These are phyloP conservation scores for Eumaeus atala DNA, from an alignment of 1,140 invertebrate species.

Conservation along the genomic window DNA sequence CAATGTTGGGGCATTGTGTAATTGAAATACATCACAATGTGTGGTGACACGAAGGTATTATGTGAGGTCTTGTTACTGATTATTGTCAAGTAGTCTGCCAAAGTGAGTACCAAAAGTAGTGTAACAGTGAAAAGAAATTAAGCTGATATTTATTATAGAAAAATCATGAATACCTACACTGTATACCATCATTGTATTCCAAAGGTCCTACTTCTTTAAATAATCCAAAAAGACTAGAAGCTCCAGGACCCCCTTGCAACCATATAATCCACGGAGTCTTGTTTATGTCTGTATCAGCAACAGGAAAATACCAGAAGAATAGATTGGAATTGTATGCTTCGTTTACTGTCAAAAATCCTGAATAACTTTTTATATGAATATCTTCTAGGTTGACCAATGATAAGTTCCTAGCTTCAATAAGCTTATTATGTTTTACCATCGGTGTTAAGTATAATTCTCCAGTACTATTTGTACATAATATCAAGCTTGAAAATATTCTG, in stretches of 20 bases:
- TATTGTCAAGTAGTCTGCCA: too few relatives aligned
- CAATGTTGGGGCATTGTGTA: too few relatives aligned
- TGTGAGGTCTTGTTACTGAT: too few relatives aligned
- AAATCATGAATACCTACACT: slow-evolving; percentile 31
- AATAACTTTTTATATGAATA: slow-evolving; percentile 43
- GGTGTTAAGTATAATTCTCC: slow-evolving; percentile 26
- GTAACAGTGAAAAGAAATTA: too few relatives aligned
- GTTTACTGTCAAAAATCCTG: slow-evolving; percentile 74
- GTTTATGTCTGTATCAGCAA: slow-evolving; percentile 52
- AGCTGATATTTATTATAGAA: background rate
- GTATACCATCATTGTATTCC: slow-evolving; percentile 40
- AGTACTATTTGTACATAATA: background rate
- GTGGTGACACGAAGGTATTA: too few relatives aligned
- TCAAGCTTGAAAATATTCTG: background rate
- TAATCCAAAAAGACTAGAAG: slow-evolving; percentile 78
- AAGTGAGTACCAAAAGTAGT: too few relatives aligned
- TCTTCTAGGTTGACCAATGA: slow-evolving; percentile 37
- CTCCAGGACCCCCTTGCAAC: slow-evolving; percentile 86
- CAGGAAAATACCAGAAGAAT: slow-evolving; percentile 92
- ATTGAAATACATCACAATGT: too few relatives aligned
- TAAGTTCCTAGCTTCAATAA: slow-evolving; percentile 32
- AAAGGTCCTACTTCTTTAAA: slow-evolving; percentile 82
- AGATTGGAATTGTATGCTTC: slow-evolving; percentile 83
- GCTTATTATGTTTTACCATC: slow-evolving; percentile 33
- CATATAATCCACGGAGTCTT: slow-evolving; percentile 84